Percentiles rank a stretch among this genome's conserved stretches.
These are phyloP conservation scores for Silurus glanis DNA, from an alignment of 2,113 vertebrate species.

Conservation along the genomic window DNA sequence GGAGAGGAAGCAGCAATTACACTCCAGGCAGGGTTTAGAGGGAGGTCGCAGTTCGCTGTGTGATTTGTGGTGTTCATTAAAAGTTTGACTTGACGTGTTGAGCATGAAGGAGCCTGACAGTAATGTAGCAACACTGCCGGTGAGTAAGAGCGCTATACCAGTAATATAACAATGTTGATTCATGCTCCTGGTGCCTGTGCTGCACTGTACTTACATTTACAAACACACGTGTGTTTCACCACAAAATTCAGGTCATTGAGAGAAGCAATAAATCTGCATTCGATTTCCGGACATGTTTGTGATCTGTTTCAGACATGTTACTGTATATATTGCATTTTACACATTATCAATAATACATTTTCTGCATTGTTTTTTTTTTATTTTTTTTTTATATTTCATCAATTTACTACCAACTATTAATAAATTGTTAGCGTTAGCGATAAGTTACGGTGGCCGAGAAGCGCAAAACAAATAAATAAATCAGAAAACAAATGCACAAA, in stretches of 20 bases:
- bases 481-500: no score
- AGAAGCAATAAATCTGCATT: background rate
- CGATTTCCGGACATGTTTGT: background rate
- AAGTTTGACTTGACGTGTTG: constrained; percentile 17
- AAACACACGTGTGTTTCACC: background rate
- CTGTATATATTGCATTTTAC: background rate
- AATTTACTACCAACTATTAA: no score
- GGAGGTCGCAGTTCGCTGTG: background rate
- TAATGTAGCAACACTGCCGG: constrained; percentile 6
- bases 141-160: background rate
- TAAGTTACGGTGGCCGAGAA: no score
- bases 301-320: background rate
- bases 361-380: background rate
- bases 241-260: background rate
- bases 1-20: constrained; percentile 41
- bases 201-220: background rate
- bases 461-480: no score
- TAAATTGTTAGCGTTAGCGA: no score
- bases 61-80: constrained; percentile 33
- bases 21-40: background rate
- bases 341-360: background rate
- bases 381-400: no score
- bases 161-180: constrained; percentile 7
- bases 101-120: constrained; percentile 1
- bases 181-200: constrained; percentile 12